Evolutionary conservation across 1,140 invertebrate genomes (phyloP).

Genomic region (Drosophila varians): DNA sequence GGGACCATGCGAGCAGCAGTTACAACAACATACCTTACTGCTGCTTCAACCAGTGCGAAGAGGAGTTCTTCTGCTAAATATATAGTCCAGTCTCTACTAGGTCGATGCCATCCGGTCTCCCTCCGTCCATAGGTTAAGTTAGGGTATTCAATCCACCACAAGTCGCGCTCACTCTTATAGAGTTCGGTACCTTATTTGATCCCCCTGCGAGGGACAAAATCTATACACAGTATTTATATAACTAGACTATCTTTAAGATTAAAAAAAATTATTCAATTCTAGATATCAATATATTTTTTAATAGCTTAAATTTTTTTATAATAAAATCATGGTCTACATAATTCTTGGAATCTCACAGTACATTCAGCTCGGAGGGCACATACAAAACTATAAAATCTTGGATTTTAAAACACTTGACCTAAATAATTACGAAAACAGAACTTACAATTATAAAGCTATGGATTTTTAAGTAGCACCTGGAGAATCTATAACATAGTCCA

Average conservation of each 20-base stretch:
- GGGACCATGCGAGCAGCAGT: constrained; percentile 48
- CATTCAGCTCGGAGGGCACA: neutral
- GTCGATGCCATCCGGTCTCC: constrained; percentile 30
- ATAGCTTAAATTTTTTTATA: neutral
- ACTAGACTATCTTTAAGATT: constrained; percentile 23
- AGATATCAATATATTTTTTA: constrained; percentile 15
- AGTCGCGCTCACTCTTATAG: constrained; percentile 74
- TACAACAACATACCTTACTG: constrained; percentile 78
- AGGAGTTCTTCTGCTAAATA: constrained; percentile 75
- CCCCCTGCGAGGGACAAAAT: constrained; percentile 18
- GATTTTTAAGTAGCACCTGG: neutral
- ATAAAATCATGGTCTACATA: neutral
- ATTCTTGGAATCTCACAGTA: constrained; percentile 10
- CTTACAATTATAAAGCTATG: neutral
- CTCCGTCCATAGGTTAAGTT: constrained; percentile 54
- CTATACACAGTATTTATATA: constrained; percentile 57
- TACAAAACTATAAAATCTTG: neutral
- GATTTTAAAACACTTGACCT: neutral
- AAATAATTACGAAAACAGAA: too few species aligned
- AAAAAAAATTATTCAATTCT: constrained; percentile 7
- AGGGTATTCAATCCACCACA: constrained; percentile 10
- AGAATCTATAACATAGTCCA: too few species aligned
- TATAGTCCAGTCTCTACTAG: neutral
- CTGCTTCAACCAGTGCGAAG: constrained; percentile 67
- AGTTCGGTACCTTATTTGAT: constrained; percentile 63